These are phyloP conservation scores for Varanus komodoensis DNA, from an alignment of 2,113 vertebrate species.

Conservation along the genomic window DNA sequence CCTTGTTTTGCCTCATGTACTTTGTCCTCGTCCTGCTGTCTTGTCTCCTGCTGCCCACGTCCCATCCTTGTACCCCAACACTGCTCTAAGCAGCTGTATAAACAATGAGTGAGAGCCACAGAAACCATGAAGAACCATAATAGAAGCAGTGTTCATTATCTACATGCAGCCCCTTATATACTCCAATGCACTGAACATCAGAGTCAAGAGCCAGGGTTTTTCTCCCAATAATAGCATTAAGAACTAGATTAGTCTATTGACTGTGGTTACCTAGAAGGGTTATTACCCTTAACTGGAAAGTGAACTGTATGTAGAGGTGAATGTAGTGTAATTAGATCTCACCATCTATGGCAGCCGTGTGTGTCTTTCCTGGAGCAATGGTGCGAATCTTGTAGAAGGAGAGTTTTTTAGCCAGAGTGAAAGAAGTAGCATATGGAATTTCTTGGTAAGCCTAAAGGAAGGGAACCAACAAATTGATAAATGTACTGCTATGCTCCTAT, in stretches of 20 bases:
- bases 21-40: no score
- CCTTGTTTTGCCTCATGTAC: no score
- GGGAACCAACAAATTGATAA: constrained; percentile 26
- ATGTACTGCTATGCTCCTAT: constrained; percentile 31
- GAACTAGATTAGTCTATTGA: not conserved
- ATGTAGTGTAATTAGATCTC: constrained; percentile 55
- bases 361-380: constrained; percentile 92
- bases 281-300: not conserved
- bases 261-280: not conserved
- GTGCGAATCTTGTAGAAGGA: constrained; percentile 91
- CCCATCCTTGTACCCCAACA: no score
- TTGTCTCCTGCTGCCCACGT: no score
- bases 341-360: constrained; percentile 97
- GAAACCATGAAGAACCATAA: not conserved
- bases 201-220: not conserved
- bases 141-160: not conserved
- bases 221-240: not conserved
- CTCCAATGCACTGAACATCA: not conserved
- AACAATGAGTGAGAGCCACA: no score
- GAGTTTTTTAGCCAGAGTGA: constrained; percentile 93
- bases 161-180: not conserved
- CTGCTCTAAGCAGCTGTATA: no score
- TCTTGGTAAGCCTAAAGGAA: constrained; percentile 85
- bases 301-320: not conserved
- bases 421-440: constrained; percentile 90